A percentile compares a stretch with the other conserved stretches of the same genome.
Conservation (phyloP, 1,140 invertebrate genomes). For the Spodoptera litura region DNA sequence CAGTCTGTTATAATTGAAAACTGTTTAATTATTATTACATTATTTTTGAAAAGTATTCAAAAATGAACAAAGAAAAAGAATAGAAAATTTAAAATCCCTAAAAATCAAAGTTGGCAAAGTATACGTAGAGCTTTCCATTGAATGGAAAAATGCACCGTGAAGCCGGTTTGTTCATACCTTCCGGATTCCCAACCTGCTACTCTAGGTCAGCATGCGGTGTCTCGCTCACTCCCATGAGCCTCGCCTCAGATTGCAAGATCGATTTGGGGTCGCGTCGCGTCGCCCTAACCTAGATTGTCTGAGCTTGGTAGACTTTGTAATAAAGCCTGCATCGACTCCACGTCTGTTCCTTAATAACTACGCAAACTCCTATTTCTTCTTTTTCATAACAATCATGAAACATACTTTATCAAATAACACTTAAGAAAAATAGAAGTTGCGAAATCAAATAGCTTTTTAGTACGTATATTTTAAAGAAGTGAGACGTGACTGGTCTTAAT, state of each 20-base stretch:
- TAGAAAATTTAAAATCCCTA: slow-evolving; percentile 61
- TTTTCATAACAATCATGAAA: not conserved
- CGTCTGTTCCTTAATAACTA: slow-evolving; percentile 40
- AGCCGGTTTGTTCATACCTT: slow-evolving; percentile 83
- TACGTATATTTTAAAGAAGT: not conserved
- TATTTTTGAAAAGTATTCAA: too few relatives aligned
- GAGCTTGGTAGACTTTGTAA: slow-evolving; percentile 70
- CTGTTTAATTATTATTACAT: not conserved
- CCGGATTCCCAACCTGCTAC: slow-evolving; percentile 85
- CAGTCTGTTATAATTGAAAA: not conserved
- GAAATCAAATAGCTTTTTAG: not conserved
- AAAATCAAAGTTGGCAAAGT: slow-evolving; percentile 67
- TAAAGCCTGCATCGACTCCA: slow-evolving; percentile 60
- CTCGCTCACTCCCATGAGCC: slow-evolving; percentile 67
- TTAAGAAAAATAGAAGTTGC: not conserved
- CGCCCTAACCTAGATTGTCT: slow-evolving; percentile 82
- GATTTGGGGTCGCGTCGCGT: slow-evolving; percentile 82
- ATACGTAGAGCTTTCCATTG: slow-evolving; percentile 82
- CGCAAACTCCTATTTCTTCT: slow-evolving; percentile 16
- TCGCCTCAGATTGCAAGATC: slow-evolving; percentile 63
- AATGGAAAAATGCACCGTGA: slow-evolving; percentile 82
- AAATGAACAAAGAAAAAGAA: slow-evolving; percentile 5
- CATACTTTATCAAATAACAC: not conserved
- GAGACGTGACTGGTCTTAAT: slow-evolving; percentile 14
- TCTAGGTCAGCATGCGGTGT: slow-evolving; percentile 76